These are phyloP conservation scores for Trinectes maculatus DNA, from an alignment of 2,113 vertebrate species.

Conservation along the genomic window DNA sequence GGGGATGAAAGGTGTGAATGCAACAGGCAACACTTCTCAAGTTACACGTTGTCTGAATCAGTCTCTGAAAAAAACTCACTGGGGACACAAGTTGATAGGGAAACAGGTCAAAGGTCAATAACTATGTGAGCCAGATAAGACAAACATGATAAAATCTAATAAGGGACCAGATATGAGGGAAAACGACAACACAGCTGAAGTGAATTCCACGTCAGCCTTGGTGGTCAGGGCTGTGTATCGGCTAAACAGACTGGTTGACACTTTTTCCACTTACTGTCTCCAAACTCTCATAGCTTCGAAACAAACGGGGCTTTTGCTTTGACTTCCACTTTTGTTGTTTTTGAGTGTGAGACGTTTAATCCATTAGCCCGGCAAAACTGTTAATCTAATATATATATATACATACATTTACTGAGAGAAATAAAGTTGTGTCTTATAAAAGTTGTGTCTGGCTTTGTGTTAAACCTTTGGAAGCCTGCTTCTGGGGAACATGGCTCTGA, in stretches of 20 bases:
- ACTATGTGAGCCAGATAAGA: conserved; percentile 71
- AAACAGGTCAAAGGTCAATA: conserved; percentile 75
- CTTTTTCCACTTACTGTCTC: conserved; percentile 47
- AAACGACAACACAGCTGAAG: conserved; percentile 78
- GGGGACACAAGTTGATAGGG: conserved; percentile 65
- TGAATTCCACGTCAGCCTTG: conserved; percentile 75
- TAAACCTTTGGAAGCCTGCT: conserved; percentile 29
- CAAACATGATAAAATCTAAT: conserved; percentile 82
- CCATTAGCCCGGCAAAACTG: conserved; percentile 14
- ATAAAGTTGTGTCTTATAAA: conserved; percentile 18
- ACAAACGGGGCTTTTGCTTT: conserved; percentile 23
- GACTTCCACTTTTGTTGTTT: conserved; percentile 34
- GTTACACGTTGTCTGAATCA: conserved; percentile 65
- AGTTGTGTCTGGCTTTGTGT: conserved; percentile 35
- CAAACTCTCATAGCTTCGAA: conserved; percentile 36
- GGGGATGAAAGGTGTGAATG: conserved; percentile 54
- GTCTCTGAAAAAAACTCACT: conserved; percentile 53
- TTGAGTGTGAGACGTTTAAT: conserved; percentile 18
- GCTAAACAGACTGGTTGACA: conserved; percentile 48
- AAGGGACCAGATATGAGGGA: conserved; percentile 64
- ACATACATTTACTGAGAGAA: conserved; percentile 23
- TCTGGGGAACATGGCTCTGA: conserved; percentile 31
- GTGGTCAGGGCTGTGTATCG: conserved; percentile 54
- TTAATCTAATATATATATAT: conserved; percentile 39
- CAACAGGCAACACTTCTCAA: conserved; percentile 55